Evolutionary conservation across 2,888 invertebrate genomes (phyloP), one percentile per base, ranked within the genome.

Genomic region (Leucophenga maculata): DNA sequence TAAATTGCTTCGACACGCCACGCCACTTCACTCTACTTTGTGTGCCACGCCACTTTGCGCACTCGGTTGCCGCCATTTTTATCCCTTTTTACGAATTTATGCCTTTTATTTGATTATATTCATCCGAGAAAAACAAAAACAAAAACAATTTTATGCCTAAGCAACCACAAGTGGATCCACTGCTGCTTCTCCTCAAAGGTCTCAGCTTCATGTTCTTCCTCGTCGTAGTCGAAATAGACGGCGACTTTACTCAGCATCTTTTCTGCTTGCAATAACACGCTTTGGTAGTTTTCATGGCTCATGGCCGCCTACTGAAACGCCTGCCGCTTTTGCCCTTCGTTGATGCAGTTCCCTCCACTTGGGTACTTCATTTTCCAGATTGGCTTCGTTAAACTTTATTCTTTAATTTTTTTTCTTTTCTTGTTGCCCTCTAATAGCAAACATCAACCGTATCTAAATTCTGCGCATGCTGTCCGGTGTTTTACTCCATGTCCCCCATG

Each of bases 251-350:
- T 46, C 62, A 64, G 48, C 62, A 46, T 64, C 62, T 64, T 64
- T 20, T 64, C 13, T 18, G 55, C 16, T 31, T 76, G 84, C 83
- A 87, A 87, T 87, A 87, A 85, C 86, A 87, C 85, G 86, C 85
- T 85, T 85, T 84, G 80, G 85, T 87, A 85, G 86, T 85, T 86
- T 86, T 86, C 83, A 85, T 86, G 85, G 77, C 79, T 81, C 82
- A 82, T 81, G 77, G 78, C 81, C 83, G 83, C 80, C 84, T 82
- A 76, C 82, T 78, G 75, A 72, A 75, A 74, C 77, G 78, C 78
- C 76, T 72, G 16, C 26, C 52, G 31, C 16, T 8, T 16, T 14
- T 50, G 46, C 57, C 57, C 54, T 11, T 26, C 26, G 26, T 26
- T 26, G 26, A 26, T 26, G 26, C 26, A 26, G 3, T 26, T 26